phyloP scores from a whole-genome alignment of 2,113 vertebrate species.

The Anguilla japonica region DNA sequence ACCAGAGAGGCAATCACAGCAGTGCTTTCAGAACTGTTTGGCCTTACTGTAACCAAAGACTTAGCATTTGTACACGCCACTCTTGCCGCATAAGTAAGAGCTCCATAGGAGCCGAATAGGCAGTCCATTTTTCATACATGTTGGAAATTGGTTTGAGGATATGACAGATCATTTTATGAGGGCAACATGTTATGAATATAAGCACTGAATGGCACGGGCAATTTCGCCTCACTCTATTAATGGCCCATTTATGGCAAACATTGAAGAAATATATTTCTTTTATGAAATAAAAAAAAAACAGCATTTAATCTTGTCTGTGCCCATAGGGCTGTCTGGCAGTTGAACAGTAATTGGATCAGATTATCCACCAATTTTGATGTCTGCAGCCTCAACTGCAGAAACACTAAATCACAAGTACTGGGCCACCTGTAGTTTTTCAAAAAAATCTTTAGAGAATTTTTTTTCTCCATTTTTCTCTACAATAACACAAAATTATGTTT shows the following conservation, averaged over 20 bases:
- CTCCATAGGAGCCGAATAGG: neutral
- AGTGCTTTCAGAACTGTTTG: neutral
- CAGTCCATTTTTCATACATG: neutral
- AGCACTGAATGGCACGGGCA: neutral
- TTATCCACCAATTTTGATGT: neutral
- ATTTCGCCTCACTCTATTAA: neutral
- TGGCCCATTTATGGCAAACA: neutral
- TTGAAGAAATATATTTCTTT: neutral
- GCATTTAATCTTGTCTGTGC: conserved; percentile 5
- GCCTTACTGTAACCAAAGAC: neutral
- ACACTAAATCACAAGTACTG: neutral
- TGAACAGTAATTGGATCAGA: conserved; percentile 26
- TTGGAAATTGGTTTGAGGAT: neutral
- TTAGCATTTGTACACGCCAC: conserved; percentile 5
- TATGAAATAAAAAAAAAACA: neutral
- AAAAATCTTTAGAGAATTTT: too few relatives aligned
- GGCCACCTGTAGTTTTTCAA: too few relatives aligned
- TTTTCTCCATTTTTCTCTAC: too few relatives aligned
- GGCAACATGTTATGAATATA: neutral
- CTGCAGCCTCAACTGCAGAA: neutral
- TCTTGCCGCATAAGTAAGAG: neutral
- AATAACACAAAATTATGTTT: too few relatives aligned
- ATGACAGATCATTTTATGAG: neutral
- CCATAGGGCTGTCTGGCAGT: neutral
- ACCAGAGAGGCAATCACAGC: conserved; percentile 11